Conservation (phyloP, 2,113 vertebrate genomes). For the Actenoides lindsayi region DNA sequence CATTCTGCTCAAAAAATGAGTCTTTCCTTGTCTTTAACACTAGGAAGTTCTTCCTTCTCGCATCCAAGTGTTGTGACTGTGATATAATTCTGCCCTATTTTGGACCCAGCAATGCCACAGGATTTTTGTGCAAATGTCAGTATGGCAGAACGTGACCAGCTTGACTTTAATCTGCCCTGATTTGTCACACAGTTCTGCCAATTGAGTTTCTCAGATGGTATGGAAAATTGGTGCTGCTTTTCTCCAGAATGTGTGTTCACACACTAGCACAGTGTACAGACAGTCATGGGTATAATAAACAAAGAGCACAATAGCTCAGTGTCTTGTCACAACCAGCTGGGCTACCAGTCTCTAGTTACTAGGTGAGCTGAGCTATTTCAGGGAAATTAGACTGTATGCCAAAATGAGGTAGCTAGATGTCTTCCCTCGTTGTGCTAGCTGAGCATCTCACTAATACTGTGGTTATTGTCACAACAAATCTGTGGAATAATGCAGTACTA, state of each 20-base stretch:
- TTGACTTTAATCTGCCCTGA: conserved; percentile 53
- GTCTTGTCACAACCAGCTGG: background rate
- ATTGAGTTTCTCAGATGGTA: conserved; percentile 38
- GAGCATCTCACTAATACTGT: background rate
- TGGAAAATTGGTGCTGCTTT: conserved; percentile 48
- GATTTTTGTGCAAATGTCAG: background rate
- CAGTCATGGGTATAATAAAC: background rate
- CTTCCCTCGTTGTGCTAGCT: background rate
- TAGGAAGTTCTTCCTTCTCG: background rate
- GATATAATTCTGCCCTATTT: background rate
- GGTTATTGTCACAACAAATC: background rate
- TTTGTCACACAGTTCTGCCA: conserved; percentile 57
- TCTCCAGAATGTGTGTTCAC: background rate
- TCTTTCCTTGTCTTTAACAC: conserved; percentile 45
- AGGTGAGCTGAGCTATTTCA: background rate
- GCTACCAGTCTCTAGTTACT: background rate
- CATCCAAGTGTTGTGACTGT: background rate
- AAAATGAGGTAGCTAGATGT: background rate
- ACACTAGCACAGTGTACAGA: background rate
- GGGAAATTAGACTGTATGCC: background rate
- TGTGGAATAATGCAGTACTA: background rate
- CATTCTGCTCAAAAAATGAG: conserved; percentile 23
- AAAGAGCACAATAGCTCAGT: background rate
- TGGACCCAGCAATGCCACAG: background rate
- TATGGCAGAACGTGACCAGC: conserved; percentile 26